Conservation (phyloP, 2,888 invertebrate species). For the Drosophila melanosoma region DNA sequence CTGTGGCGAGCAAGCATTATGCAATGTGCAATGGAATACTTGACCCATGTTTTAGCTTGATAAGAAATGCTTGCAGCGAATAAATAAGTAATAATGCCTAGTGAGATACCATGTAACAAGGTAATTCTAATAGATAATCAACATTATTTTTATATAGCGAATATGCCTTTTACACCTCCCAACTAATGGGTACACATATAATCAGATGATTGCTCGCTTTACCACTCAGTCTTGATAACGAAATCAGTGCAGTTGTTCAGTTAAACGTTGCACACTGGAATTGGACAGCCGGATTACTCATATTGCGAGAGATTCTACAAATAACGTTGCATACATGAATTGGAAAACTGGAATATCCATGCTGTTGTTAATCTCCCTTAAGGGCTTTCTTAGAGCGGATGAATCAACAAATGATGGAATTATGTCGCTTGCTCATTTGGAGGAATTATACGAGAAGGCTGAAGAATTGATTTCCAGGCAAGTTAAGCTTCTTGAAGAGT, state of each 20-base stretch:
- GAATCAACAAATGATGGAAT: neutral
- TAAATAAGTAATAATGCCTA: neutral
- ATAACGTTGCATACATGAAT: conserved; percentile 10
- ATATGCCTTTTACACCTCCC: neutral
- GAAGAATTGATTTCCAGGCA: conserved; percentile 49
- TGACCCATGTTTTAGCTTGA: conserved; percentile 52
- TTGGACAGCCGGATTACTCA: neutral
- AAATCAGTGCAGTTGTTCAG: conserved; percentile 9
- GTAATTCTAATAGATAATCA: neutral
- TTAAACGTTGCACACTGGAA: conserved; percentile 15
- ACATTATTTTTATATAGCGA: neutral
- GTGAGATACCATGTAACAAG: neutral
- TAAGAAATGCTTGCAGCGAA: conserved; percentile 27
- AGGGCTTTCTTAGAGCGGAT: neutral
- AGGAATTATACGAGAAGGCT: conserved; percentile 21
- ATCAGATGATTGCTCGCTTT: neutral
- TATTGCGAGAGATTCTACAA: neutral
- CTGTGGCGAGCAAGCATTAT: neutral
- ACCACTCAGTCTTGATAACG: conserved; percentile 31
- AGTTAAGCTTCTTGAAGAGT: neutral
- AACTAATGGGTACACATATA: conserved; percentile 16
- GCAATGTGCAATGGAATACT: conserved; percentile 14
- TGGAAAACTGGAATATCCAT: neutral
- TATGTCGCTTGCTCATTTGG: neutral
- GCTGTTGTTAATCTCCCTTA: conserved; percentile 11